These are phyloP conservation scores for Rhea pennata DNA, from an alignment of 2,113 vertebrate species.

Conservation along the genomic window DNA sequence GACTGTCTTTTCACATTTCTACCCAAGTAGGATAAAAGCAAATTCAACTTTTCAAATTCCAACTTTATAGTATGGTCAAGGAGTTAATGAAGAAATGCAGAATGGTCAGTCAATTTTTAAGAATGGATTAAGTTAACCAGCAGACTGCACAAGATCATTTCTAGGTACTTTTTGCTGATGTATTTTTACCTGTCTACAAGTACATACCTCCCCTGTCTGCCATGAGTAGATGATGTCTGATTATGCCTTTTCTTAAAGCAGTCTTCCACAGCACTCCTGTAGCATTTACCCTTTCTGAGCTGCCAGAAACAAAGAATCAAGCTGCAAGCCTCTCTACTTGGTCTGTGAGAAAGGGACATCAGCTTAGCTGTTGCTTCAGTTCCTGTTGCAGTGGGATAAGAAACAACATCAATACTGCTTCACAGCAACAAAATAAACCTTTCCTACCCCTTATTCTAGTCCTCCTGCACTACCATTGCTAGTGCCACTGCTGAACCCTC, in stretches of 20 bases:
- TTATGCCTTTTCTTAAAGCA: not conserved
- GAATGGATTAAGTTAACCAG: not conserved
- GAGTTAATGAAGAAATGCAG: not conserved
- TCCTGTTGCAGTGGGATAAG: not conserved
- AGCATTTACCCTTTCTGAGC: slow-evolving; percentile 8
- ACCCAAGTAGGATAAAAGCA: not conserved
- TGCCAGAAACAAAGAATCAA: slow-evolving; percentile 25
- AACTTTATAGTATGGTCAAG: not conserved
- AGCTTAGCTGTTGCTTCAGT: not conserved
- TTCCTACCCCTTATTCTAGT: not conserved
- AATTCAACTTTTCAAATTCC: not conserved
- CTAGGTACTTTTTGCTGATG: not conserved
- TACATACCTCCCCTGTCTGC: not conserved
- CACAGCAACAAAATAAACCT: not conserved
- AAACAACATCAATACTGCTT: not conserved
- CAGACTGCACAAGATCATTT: not conserved
- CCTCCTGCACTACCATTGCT: not conserved
- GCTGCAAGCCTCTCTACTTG: not conserved
- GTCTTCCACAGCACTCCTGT: slow-evolving; percentile 2
- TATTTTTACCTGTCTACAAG: not conserved
- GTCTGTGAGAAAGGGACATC: not conserved
- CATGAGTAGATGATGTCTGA: not conserved
- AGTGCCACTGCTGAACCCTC: not conserved
- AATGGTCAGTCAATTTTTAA: not conserved
- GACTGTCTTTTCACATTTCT: not conserved